Evolutionary conservation across 2,113 vertebrate genomes (phyloP).

Genomic region (Charina bottae): DNA sequence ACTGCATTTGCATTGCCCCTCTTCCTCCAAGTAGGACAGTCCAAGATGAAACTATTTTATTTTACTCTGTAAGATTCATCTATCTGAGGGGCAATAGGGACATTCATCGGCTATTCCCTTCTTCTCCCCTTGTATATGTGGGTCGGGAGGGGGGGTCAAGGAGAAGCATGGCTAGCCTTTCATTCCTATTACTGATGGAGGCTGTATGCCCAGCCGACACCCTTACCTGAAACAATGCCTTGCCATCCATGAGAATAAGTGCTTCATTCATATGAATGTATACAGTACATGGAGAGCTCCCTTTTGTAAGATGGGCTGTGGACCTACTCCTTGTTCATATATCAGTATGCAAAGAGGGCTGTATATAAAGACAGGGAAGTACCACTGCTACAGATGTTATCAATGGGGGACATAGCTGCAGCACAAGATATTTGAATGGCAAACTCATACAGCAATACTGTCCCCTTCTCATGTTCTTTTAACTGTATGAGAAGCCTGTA

Average conservation of each 20-base stretch:
- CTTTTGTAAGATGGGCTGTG: not conserved
- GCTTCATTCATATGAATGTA: not conserved
- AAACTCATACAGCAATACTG: not conserved
- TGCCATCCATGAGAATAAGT: not conserved
- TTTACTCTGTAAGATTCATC: not conserved
- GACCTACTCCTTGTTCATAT: not conserved
- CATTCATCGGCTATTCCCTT: not conserved
- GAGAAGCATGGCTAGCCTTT: not conserved
- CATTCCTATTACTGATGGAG: not conserved
- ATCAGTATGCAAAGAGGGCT: not conserved
- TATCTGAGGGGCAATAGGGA: not conserved
- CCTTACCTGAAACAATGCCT: not conserved
- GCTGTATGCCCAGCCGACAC: not conserved
- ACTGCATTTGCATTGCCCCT: not conserved
- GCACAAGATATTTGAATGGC: not conserved
- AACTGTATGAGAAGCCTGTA: not conserved
- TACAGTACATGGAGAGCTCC: not conserved
- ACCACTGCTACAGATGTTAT: not conserved
- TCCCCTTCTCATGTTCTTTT: not conserved
- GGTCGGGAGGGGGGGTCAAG: not conserved
- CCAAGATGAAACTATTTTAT: not conserved
- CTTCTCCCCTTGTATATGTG: not conserved
- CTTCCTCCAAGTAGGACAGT: not conserved
- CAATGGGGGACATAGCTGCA: not conserved
- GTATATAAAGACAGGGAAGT: not conserved